A percentile compares a stretch with the other conserved stretches of the same genome.
phyloP scores from a whole-genome alignment of 2,888 invertebrate species.

The Spatulosminthurus flaviceps region DNA sequence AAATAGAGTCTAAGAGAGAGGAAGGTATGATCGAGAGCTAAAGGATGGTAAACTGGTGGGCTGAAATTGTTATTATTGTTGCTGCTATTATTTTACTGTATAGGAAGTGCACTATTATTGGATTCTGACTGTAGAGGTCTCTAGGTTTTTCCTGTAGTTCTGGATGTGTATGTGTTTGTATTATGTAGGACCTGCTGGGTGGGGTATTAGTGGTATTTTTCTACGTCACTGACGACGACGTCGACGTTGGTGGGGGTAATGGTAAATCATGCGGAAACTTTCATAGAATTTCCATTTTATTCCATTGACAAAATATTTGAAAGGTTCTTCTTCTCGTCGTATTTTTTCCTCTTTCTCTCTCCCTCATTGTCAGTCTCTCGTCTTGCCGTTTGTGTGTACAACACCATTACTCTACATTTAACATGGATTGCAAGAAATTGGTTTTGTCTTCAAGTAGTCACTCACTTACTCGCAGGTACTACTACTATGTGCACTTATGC shows the following conservation, averaged over 20 bases:
- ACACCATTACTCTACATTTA: slow-evolving; percentile 7
- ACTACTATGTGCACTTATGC: background rate
- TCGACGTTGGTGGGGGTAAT: slow-evolving; percentile 36
- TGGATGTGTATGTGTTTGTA: too few relatives aligned
- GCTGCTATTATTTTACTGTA: too few relatives aligned
- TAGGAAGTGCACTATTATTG: too few relatives aligned
- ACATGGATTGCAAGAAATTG: slow-evolving; percentile 34
- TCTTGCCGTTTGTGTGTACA: slow-evolving; percentile 18
- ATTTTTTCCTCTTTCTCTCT: background rate
- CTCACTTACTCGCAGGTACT: background rate
- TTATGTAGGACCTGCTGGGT: too few relatives aligned
- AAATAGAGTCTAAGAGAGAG: too few relatives aligned
- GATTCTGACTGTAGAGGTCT: too few relatives aligned
- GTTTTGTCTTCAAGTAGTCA: slow-evolving; percentile 16
- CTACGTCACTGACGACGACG: slow-evolving; percentile 25
- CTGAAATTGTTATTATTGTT: slow-evolving; percentile 21
- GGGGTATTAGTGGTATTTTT: too few relatives aligned
- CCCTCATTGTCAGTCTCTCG: background rate
- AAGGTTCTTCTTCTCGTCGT: slow-evolving; percentile 31
- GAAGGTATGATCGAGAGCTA: background rate
- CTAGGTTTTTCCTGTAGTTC: too few relatives aligned
- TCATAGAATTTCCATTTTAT: slow-evolving; percentile 43
- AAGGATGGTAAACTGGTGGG: background rate
- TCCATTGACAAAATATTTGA: slow-evolving; percentile 43
- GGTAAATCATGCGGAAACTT: slow-evolving; percentile 44